Evolutionary conservation across 37 sponge, comb jelly and placozoan species (phyloP), one percentile per base, ranked within the genome.

Genomic region (Amphimedon queenslandica): DNA sequence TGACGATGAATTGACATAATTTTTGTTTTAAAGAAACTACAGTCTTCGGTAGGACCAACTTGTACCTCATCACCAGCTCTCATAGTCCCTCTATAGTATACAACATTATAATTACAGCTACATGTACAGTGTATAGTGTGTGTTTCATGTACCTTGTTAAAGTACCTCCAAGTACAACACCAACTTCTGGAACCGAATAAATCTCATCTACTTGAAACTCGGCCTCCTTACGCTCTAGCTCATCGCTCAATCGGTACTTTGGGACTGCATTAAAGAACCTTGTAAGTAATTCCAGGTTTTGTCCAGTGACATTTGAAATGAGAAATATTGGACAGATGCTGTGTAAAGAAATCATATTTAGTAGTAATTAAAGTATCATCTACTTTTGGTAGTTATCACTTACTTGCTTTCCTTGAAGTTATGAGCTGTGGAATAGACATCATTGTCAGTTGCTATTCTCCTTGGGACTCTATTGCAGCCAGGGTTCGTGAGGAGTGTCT

Each of bases 201-300:
- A 94, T 72, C 53, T 95, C 99, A 63, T 98, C 96, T 36, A 95
- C 84, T 35, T 86, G 90, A 61, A 96, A 96, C 71, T 93, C 96
- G 24, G 81, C 64, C 1, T 42, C 70, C 43, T 75, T 67, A 63
- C 88, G 90, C 55, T 88, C 83, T 66, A 74, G 72, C 56, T 78
- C 75, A 23, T 82, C 40, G 4, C 73, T 71, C 20, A 79, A 77
- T 73, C 64, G 82, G 2, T 77, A 57, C 21, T 85, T 82, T 28
- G 88, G 93, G 3, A 96, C 73, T 5, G 69, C 64, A 58, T 92
- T 89, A 32, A 98, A 84, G 60, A 98, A 98, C 73, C 78, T 88
- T 34, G 75, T 58, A 33, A 98, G 74, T 8, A 89, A 84, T 20
- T 86, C 78, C 24, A 98, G 83, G 61, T 90, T 86, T 35, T 92